Percentiles rank a stretch among this genome's conserved stretches.
Conservation (phyloP, 2,113 vertebrate genomes). For the Morone chrysops region DNA sequence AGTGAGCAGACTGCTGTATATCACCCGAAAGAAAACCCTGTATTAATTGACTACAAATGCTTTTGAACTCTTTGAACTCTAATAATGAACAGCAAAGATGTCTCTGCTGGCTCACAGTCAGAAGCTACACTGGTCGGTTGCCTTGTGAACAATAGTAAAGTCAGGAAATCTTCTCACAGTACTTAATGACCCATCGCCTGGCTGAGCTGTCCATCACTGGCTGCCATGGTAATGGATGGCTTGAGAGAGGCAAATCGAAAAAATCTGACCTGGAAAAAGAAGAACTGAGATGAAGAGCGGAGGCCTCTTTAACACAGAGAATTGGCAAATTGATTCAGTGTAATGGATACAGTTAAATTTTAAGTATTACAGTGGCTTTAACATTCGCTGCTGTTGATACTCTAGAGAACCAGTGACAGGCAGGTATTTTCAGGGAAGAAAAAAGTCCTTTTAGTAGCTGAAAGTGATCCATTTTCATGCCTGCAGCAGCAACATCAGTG, state of each 20-base stretch:
- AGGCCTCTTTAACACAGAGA: neutral
- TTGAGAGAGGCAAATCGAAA: constrained; percentile 32
- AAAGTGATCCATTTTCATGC: neutral
- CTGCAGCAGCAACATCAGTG: neutral
- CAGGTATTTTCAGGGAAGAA: neutral
- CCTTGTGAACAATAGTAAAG: constrained; percentile 40
- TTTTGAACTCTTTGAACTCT: neutral
- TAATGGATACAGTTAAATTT: neutral
- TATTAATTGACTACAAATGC: neutral
- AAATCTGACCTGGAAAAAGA: constrained; percentile 30
- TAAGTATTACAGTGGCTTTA: neutral
- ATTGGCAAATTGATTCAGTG: neutral
- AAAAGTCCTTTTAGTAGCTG: neutral
- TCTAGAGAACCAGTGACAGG: neutral
- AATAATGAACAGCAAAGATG: neutral
- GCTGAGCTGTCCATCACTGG: constrained; percentile 49
- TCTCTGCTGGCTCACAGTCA: constrained; percentile 30
- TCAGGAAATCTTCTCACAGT: constrained; percentile 34
- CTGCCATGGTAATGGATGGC: constrained; percentile 46
- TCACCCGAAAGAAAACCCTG: neutral
- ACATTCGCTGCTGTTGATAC: neutral
- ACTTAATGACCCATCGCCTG: constrained; percentile 52
- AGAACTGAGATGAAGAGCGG: neutral
- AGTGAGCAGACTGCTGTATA: neutral
- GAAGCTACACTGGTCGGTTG: constrained; percentile 24